phyloP scores from a whole-genome alignment of 2,888 invertebrate species.

The Polyploca ridens region DNA sequence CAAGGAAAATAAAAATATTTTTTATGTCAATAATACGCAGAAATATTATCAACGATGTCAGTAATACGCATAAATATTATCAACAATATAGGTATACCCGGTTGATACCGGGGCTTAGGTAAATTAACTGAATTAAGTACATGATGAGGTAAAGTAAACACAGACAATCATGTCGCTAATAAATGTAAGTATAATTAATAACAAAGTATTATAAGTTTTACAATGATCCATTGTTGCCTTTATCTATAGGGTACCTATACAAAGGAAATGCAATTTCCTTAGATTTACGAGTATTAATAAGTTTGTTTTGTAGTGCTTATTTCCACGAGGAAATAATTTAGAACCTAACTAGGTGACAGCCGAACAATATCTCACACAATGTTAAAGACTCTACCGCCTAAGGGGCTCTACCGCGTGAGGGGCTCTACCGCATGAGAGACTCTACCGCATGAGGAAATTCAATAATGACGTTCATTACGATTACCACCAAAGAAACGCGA shows the following conservation, averaged over 20 bases:
- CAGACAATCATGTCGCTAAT: slow-evolving; percentile 8
- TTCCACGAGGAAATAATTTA: not conserved
- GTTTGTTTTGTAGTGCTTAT: not conserved
- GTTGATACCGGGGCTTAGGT: not conserved
- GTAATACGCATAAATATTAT: not conserved
- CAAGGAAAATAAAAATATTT: too few relatives aligned
- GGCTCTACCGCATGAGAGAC: too few relatives aligned
- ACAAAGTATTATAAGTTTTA: not conserved
- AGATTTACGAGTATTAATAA: not conserved
- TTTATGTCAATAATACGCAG: too few relatives aligned
- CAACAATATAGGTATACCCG: too few relatives aligned
- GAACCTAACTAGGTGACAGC: not conserved
- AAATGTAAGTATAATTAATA: not conserved
- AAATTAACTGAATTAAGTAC: not conserved
- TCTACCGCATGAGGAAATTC: too few relatives aligned
- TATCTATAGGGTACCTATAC: not conserved
- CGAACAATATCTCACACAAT: too few relatives aligned
- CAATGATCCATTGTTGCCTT: not conserved
- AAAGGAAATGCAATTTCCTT: slow-evolving; percentile 6
- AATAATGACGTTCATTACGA: too few relatives aligned
- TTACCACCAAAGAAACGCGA: too few relatives aligned
- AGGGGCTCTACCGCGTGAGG: too few relatives aligned
- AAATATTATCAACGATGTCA: too few relatives aligned
- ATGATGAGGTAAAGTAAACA: not conserved
- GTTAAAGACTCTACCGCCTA: too few relatives aligned